Conservation (phyloP, 2,113 vertebrate genomes). For the Ailurus styani region DNA sequence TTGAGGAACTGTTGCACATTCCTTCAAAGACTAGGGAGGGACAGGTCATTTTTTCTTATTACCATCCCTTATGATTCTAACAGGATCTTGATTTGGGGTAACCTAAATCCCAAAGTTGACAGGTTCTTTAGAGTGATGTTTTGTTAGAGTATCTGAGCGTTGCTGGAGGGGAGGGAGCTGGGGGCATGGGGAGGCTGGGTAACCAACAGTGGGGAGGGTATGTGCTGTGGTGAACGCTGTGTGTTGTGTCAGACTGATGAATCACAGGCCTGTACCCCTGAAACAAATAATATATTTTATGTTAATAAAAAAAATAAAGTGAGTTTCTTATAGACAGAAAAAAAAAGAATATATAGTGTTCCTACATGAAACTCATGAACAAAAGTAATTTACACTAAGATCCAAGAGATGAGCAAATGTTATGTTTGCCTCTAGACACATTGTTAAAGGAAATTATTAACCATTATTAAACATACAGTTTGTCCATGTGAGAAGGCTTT, state of each 20-base stretch:
- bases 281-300: not conserved
- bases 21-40: not conserved
- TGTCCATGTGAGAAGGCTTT: not conserved
- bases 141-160: not conserved
- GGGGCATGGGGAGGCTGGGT: not conserved
- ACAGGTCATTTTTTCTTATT: not conserved
- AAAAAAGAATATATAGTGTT: not conserved
- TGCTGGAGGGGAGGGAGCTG: not conserved
- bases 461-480: not conserved
- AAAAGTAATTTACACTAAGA: not conserved
- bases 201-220: not conserved
- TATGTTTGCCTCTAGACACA: not conserved
- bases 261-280: not conserved
- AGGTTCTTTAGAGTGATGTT: not conserved
- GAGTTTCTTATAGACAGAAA: not conserved
- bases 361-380: not conserved
- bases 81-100: not conserved
- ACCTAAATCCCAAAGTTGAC: not conserved
- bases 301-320: not conserved
- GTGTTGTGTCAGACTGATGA: not conserved
- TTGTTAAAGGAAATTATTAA: not conserved
- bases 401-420: not conserved
- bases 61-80: not conserved
- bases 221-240: not conserved
- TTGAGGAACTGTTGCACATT: not conserved